Evolutionary conservation across 2,888 invertebrate species (phyloP).

Genomic region (Taphrorychus bicolor): DNA sequence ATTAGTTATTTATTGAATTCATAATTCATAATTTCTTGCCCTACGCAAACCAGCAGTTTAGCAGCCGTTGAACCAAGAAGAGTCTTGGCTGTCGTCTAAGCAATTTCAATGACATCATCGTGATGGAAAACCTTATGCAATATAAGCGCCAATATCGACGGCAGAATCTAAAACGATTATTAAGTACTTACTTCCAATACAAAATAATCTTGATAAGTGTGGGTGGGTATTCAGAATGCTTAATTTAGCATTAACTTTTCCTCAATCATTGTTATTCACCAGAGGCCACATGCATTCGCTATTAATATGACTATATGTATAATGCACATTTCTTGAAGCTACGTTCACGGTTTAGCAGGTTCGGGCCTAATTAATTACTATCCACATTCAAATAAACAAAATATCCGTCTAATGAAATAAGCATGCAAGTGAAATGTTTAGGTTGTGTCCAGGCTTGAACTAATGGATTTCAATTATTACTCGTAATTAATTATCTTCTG

Average conservation of each 20-base stretch:
- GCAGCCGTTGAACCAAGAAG: background rate
- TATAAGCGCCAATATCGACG: conserved; percentile 12
- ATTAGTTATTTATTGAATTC: background rate
- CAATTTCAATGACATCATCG: background rate
- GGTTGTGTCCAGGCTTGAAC: conserved; percentile 11
- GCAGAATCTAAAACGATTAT: conserved; percentile 22
- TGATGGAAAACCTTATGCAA: conserved; percentile 13
- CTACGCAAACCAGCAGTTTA: background rate
- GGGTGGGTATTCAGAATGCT: conserved; percentile 10
- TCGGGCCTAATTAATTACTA: background rate
- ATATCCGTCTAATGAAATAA: conserved; percentile 8
- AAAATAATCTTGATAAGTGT: conserved; percentile 16
- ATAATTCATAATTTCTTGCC: background rate
- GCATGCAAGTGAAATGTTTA: conserved; percentile 25
- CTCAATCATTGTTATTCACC: background rate
- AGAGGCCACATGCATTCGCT: background rate
- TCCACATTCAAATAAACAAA: conserved; percentile 8
- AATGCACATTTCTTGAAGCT: too few species aligned
- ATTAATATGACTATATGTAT: too few species aligned
- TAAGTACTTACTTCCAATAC: too few species aligned
- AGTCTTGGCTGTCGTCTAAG: conserved; percentile 5
- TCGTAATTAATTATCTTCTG: conserved; percentile 19
- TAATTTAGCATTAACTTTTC: conserved; percentile 7
- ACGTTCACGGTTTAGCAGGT: background rate
- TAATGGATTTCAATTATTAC: conserved; percentile 24